Conservation (phyloP, 2,888 invertebrate genomes). For the Drosophila borealis region DNA sequence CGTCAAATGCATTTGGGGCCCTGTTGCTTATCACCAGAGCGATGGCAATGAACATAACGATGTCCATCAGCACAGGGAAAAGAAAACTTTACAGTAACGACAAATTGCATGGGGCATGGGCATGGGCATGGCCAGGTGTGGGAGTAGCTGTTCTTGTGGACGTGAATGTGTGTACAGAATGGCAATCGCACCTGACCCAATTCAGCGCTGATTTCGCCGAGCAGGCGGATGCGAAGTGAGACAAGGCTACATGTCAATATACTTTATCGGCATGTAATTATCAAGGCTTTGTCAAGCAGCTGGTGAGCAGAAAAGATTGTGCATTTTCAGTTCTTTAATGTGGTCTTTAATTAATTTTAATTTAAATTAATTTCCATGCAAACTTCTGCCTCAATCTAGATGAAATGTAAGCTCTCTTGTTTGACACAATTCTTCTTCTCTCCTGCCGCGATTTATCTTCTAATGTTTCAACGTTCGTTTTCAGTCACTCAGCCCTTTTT, state of each 20-base stretch:
- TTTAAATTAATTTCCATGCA: neutral
- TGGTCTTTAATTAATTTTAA: constrained; percentile 13
- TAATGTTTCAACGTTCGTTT: neutral
- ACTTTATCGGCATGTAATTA: constrained; percentile 18
- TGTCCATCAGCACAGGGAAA: constrained; percentile 55
- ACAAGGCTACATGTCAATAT: constrained; percentile 12
- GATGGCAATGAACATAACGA: constrained; percentile 56
- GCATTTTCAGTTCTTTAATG: neutral
- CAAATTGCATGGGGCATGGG: constrained; percentile 26
- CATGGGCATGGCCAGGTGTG: neutral
- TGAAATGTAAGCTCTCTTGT: neutral
- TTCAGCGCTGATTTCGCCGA: constrained; percentile 43
- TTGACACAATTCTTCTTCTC: neutral
- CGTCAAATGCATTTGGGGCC: constrained; percentile 53
- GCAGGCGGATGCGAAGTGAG: constrained; percentile 28
- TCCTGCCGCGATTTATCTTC: neutral
- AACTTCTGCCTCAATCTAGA: neutral
- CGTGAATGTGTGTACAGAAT: constrained; percentile 13
- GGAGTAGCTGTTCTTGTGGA: neutral
- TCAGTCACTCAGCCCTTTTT: neutral
- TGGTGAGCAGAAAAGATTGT: neutral
- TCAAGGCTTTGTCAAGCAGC: constrained; percentile 8
- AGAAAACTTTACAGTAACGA: constrained; percentile 43
- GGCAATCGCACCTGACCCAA: constrained; percentile 62
- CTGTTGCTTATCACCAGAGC: constrained; percentile 35